phyloP scores from a whole-genome alignment of 2,888 invertebrate species.

The Ephialtes manifestator region DNA sequence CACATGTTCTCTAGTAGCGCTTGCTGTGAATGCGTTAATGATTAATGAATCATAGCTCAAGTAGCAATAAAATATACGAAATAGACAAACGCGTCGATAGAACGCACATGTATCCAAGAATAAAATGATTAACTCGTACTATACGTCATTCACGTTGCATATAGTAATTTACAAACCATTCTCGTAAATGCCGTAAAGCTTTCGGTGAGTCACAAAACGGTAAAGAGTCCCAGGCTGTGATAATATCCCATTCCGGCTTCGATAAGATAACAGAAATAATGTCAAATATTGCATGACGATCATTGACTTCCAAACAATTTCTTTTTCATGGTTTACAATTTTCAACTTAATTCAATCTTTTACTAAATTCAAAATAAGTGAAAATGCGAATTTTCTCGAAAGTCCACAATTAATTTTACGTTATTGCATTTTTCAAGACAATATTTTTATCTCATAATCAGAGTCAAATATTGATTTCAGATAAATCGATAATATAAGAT shows the following conservation, averaged over 20 bases:
- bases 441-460: background rate
- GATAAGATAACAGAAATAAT: constrained; percentile 77
- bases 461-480: constrained; percentile 13
- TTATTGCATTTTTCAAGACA: background rate
- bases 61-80: constrained; percentile 8
- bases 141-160: constrained; percentile 42
- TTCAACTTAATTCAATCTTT: background rate
- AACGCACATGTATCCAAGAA: background rate
- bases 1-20: background rate
- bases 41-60: background rate
- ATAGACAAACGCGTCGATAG: background rate
- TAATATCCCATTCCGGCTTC: constrained; percentile 70
- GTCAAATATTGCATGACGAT: constrained; percentile 43
- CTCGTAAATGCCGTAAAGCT: constrained; percentile 36
- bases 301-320: constrained; percentile 22
- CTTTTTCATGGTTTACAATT: background rate
- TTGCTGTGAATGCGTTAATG: background rate
- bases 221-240: constrained; percentile 53
- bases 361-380: background rate
- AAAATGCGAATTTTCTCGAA: background rate
- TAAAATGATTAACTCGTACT: constrained; percentile 51
- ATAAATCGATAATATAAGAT: constrained; percentile 7
- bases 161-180: constrained; percentile 45
- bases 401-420: background rate
- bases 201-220: constrained; percentile 38